These are phyloP conservation scores for Embidobia sp. DNA, from an alignment of 2,888 invertebrate species.

Conservation along the genomic window DNA sequence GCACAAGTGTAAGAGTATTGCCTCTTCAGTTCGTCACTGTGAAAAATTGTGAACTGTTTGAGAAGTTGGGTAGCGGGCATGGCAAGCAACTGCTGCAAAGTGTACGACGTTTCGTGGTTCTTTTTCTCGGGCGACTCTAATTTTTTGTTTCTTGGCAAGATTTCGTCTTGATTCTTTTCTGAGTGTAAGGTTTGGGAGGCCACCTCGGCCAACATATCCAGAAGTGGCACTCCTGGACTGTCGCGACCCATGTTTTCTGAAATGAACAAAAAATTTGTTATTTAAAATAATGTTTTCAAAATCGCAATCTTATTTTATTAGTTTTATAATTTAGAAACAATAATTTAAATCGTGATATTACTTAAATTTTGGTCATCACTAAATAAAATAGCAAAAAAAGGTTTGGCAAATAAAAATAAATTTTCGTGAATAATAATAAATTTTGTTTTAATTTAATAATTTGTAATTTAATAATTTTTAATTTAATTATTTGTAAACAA, in stretches of 20 bases:
- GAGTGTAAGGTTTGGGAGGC: conserved; percentile 83
- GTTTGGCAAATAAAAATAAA: no score
- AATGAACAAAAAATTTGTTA: no score
- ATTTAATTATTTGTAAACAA: no score
- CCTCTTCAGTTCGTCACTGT: conserved; percentile 82
- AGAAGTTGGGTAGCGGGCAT: conserved; percentile 82
- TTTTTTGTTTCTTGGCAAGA: conserved; percentile 66
- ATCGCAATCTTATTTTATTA: no score
- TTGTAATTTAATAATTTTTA: no score
- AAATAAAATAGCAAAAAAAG: no score
- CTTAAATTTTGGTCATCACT: no score
- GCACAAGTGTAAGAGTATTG: conserved; percentile 83
- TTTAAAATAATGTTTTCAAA: no score
- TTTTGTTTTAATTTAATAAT: no score
- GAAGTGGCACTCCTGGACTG: conserved; percentile 77
- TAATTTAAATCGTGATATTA: no score
- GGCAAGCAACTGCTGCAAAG: conserved; percentile 73
- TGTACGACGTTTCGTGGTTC: conserved; percentile 69
- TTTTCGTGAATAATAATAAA: no score
- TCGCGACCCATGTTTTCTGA: conserved; percentile 75
- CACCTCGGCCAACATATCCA: conserved; percentile 83
- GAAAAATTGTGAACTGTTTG: conserved; percentile 82
- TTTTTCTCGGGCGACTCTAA: conserved; percentile 69
- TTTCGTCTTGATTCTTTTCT: conserved; percentile 73
- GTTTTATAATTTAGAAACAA: no score